A percentile compares a stretch with the other conserved stretches of the same genome.
Conservation (phyloP, 2,797 vertebrate genomes). For the Tenualosa ilisha region DNA sequence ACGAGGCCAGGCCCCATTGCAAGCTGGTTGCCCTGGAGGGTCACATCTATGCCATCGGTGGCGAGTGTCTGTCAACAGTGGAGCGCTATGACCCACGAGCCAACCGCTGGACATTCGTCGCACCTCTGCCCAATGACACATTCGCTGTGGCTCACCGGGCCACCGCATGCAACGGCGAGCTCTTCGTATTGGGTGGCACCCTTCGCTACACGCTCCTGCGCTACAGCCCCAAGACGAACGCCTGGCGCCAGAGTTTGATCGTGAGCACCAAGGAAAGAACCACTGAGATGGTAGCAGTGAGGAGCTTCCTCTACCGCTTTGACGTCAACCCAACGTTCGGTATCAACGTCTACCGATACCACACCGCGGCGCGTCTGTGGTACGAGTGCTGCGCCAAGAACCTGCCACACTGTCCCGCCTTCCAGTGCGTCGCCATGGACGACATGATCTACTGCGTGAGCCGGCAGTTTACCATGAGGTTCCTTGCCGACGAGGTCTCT, state of each 20-base stretch:
- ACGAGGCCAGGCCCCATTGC: constrained; percentile 88
- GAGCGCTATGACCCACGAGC: constrained; percentile 87
- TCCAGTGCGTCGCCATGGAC: constrained; percentile 79
- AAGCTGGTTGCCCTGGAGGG: constrained; percentile 87
- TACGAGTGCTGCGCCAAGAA: constrained; percentile 79
- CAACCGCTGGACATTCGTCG: constrained; percentile 85
- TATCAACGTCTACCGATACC: constrained; percentile 84
- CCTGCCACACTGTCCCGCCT: constrained; percentile 65
- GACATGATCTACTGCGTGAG: constrained; percentile 82
- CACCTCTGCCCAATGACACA: constrained; percentile 85
- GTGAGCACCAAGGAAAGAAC: constrained; percentile 78
- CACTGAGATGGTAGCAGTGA: constrained; percentile 76
- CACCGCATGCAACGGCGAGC: constrained; percentile 78
- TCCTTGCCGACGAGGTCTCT: constrained; percentile 83
- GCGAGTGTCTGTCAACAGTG: constrained; percentile 88
- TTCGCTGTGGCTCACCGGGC: constrained; percentile 90
- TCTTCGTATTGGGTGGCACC: constrained; percentile 89
- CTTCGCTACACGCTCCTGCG: constrained; percentile 82
- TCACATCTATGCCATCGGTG: constrained; percentile 90
- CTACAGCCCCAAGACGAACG: constrained; percentile 74
- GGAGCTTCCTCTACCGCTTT: constrained; percentile 88
- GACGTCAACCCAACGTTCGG: constrained; percentile 79
- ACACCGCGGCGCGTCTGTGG: constrained; percentile 83
- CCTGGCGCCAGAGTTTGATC: constrained; percentile 75
- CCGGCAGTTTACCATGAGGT: constrained; percentile 76